Evolutionary conservation across 2,113 vertebrate species (phyloP), one percentile per base, ranked within the genome.

Genomic region (Thalassoma bifasciatum): DNA sequence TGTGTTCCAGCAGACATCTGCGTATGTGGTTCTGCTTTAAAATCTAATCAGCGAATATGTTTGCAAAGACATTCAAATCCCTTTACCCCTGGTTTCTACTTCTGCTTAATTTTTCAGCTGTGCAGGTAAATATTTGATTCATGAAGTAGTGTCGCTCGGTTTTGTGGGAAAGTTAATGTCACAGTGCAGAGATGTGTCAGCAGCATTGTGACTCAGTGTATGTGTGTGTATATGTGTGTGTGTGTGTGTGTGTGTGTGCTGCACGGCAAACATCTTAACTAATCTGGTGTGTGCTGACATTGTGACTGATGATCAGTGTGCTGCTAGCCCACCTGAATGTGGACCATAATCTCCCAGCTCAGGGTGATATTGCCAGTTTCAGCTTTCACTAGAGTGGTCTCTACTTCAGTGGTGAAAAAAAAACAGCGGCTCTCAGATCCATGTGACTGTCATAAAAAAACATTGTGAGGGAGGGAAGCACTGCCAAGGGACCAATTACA

Each of bases 221-320:
- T n/a, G n/a, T n/a, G n/a, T n/a, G n/a, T n/a, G n/a, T n/a, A n/a
- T n/a, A n/a, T n/a, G n/a, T n/a, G n/a, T n/a, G n/a, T n/a, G n/a
- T n/a, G n/a, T n/a, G n/a, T n/a, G n/a, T n/a, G n/a, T n/a, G n/a
- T n/a, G 84, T 81, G 72, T 73, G 72, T 73, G 80, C 73, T 72
- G 86, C 64, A 61, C 75, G 76, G 86, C 84, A 87, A 89, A 85
- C 82, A 84, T 84, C 87, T 62, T 73, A 77, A 88, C 81, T 86
- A 88, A 91, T 89, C 86, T 84, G 2, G 21, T 77, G 79, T 75
- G 83, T 85, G 89, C 89, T 86, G 90, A 89, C 86, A 79, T 76
- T 69, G 86, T 83, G 83, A 88, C 79, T 82, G 83, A 90, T 88
- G 90, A 90, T 89, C 83, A 66, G 77, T 66, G 66, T 72, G 82